Conservation (phyloP, 2,797 vertebrate genomes). For the Acrocephalus scirpaceus region DNA sequence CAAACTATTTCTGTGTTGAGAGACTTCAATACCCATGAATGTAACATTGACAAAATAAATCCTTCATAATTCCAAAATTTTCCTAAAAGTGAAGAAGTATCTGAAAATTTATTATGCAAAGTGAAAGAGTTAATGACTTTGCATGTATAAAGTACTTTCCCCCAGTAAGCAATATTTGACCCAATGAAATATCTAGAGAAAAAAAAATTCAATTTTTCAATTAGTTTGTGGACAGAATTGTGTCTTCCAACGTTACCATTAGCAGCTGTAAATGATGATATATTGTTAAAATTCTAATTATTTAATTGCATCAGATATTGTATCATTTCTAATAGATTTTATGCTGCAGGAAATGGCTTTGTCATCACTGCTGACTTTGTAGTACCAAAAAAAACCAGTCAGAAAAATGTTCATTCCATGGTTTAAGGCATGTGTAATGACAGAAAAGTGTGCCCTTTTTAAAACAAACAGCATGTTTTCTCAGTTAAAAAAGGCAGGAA, state of each 20-base stretch:
- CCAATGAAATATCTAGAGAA: not conserved
- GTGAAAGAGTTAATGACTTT: not conserved
- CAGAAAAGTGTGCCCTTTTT: not conserved
- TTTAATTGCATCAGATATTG: not conserved
- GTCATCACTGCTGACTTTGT: not conserved
- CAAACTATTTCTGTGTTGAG: not conserved
- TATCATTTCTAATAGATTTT: not conserved
- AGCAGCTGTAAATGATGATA: not conserved
- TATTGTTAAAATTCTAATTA: not conserved
- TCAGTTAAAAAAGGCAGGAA: not conserved
- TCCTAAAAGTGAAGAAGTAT: not conserved
- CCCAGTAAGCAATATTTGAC: not conserved
- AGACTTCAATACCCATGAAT: not conserved
- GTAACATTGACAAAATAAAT: not conserved
- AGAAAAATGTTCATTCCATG: not conserved
- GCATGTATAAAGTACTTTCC: not conserved
- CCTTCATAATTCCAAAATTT: not conserved
- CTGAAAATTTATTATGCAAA: not conserved
- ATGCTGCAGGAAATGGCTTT: not conserved
- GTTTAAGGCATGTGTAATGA: not conserved
- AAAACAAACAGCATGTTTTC: not conserved
- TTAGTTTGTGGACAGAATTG: not conserved
- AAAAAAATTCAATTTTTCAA: not conserved
- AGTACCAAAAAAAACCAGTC: not conserved
- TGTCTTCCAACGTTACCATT: not conserved